These are phyloP conservation scores for Ageneiosus marmoratus DNA, from an alignment of 2,113 vertebrate genomes.

Conservation along the genomic window DNA sequence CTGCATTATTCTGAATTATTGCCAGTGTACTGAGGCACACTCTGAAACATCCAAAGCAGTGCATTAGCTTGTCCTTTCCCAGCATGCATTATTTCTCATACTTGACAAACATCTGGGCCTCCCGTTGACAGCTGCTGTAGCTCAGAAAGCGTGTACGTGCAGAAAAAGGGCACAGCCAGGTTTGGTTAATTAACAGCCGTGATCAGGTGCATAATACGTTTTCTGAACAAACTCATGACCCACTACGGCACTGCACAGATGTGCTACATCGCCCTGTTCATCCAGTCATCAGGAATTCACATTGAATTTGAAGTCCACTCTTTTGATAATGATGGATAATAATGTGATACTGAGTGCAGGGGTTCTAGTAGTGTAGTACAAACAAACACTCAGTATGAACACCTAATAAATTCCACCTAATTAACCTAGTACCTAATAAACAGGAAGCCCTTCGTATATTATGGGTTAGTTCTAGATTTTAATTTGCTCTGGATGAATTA, in stretches of 20 bases:
- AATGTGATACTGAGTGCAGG: too few species aligned
- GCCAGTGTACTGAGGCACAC: not conserved
- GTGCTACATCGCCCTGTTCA: not conserved
- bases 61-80: not conserved
- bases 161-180: slow-evolving; percentile 33
- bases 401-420: too few species aligned
- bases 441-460: not conserved
- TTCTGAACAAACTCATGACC: slow-evolving; percentile 2
- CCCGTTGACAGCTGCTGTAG: slow-evolving; percentile 17
- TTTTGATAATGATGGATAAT: not conserved
- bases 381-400: too few species aligned
- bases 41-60: not conserved
- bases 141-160: not conserved
- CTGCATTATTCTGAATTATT: not conserved
- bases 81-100: slow-evolving; percentile 9
- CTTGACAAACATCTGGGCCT: not conserved
- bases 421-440: too few species aligned
- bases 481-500: too few species aligned
- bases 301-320: not conserved
- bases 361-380: too few species aligned
- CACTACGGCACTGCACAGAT: not conserved
- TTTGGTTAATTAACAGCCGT: slow-evolving; percentile 42
- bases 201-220: not conserved
- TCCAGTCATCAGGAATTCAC: not conserved
- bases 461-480: not conserved